Evolutionary conservation across 2,113 vertebrate species (phyloP).

Genomic region (human): DNA sequence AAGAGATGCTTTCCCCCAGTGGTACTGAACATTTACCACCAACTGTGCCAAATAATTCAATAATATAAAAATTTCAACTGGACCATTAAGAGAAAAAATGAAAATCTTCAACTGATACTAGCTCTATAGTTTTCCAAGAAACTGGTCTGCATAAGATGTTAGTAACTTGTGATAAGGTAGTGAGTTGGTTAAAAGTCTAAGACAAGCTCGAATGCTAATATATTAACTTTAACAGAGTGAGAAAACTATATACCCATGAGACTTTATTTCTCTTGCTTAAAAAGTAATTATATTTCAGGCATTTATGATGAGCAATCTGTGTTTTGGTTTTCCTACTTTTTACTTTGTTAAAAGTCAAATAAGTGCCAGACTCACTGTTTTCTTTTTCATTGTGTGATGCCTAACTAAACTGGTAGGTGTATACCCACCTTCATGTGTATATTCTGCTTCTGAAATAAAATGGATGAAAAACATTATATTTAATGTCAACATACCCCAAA

Average conservation of each 20-base stretch:
- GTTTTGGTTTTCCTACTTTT: slow-evolving; percentile 19
- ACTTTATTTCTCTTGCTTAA: slow-evolving; percentile 19
- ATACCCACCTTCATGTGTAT: background rate
- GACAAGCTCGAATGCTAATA: background rate
- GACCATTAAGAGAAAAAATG: background rate
- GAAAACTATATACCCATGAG: background rate
- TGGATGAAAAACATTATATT: background rate
- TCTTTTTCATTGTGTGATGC: background rate
- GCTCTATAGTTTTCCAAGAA: background rate
- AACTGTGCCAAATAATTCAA: slow-evolving; percentile 6
- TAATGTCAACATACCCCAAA: background rate
- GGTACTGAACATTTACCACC: background rate
- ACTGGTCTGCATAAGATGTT: background rate
- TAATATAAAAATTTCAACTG: background rate
- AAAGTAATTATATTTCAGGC: background rate
- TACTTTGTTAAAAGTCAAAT: background rate
- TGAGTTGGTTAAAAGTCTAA: background rate
- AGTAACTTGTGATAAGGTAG: background rate
- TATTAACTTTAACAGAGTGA: background rate
- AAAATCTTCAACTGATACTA: background rate
- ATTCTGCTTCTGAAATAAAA: slow-evolving; percentile 42
- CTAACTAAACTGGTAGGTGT: background rate
- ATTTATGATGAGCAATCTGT: background rate
- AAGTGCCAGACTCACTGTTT: background rate
- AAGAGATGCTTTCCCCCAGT: background rate